Conservation (phyloP, 2,797 vertebrate species). For the Rhodeus uyekii region DNA sequence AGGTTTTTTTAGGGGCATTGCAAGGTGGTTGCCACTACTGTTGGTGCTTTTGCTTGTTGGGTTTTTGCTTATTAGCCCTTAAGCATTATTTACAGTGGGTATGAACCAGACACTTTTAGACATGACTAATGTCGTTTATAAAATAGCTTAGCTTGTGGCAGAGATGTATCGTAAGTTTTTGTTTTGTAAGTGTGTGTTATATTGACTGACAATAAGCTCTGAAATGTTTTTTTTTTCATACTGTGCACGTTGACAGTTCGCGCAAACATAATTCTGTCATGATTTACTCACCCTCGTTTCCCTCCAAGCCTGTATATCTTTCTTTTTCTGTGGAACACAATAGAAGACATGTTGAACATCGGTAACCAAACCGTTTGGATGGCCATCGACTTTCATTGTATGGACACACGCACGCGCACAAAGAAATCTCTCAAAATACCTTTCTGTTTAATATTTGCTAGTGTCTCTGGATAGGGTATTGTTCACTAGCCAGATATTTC, state of each 20-base stretch:
- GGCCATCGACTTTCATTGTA: background rate
- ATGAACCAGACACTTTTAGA: background rate
- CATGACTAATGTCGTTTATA: background rate
- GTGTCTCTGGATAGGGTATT: background rate
- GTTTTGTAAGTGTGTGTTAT: background rate
- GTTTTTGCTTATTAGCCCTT: background rate
- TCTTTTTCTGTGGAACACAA: background rate
- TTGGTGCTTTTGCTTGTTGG: background rate
- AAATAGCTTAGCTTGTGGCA: background rate
- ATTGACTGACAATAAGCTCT: too few relatives aligned
- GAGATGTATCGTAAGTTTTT: background rate
- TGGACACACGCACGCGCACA: background rate
- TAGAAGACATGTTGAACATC: background rate
- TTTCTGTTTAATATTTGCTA: background rate
- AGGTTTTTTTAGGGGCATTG: background rate
- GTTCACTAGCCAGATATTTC: background rate
- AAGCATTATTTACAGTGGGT: background rate
- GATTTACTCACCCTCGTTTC: background rate
- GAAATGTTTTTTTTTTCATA: too few relatives aligned
- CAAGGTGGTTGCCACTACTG: background rate
- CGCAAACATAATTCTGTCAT: background rate
- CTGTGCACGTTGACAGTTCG: too few relatives aligned
- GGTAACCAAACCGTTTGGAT: background rate
- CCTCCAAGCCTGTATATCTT: background rate
- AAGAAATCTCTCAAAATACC: too few relatives aligned